Evolutionary conservation across 2,113 vertebrate species (phyloP), one percentile per base, ranked within the genome.

Genomic region (Zosterops lateralis): DNA sequence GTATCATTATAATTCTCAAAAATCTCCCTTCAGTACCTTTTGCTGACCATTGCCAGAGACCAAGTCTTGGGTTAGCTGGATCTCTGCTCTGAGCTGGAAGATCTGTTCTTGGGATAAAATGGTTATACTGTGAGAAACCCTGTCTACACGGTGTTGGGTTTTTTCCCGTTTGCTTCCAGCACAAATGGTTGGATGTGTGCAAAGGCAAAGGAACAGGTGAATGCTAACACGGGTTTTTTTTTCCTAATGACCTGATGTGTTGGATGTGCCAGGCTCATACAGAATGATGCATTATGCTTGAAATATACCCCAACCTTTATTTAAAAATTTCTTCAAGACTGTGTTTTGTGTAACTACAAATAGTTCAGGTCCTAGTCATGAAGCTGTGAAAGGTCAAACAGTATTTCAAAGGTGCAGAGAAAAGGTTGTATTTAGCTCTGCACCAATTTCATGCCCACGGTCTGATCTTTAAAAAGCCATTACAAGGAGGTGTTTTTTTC

Each of bases 231-330:
- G 24, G 48, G 22, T 14, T 12, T 50, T 80, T 12, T 62, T 62
- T 51, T 56, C 12, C 40, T 38, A 17, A 40, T 36, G n/a, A 38
- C 24, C 3, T 7, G 14, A 21, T 56, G 21, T 0, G 0, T 57
- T 4, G 6, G 20, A 18, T 87, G 56, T 91, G 45, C 40, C 6
- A 1, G 45, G 21, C 17, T 54, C 4, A 1, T 45, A 10, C 14
- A 11, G n/a, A 78, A 17, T 57, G 47, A 48, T 66, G 38, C 14
- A 2, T 72, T 67, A 14, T 79, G 44, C 62, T 54, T 50, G 58
- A 93, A 90, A 85, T 64, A 45, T 17, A 64, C 75, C 32, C 40
- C 67, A 47, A 38, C 26, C 10, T 68, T 78, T 6, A 38, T 64
- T 54, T 58, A 64, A 71, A 82, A 44, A 10, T 25, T 64, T 71